Conservation (phyloP, 2,888 invertebrate species). For the Polydesmus complanatus region DNA sequence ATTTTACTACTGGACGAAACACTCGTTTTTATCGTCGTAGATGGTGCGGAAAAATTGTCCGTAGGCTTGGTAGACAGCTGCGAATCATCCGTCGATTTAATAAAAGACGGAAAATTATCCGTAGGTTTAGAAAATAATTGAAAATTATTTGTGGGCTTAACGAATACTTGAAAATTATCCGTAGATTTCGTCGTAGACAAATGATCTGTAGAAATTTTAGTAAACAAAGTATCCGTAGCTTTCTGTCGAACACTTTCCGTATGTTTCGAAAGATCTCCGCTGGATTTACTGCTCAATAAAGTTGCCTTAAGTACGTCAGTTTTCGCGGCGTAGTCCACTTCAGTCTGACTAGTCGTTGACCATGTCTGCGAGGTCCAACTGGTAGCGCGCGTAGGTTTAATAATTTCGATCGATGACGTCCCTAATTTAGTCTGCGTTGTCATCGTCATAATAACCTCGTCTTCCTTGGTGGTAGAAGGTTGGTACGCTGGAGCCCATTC, state of each 20-base stretch:
- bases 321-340: constrained; percentile 6
- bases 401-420: not conserved
- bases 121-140: not conserved
- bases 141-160: not conserved
- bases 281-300: no score
- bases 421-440: not conserved
- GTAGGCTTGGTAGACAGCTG: not conserved
- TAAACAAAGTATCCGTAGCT: not conserved
- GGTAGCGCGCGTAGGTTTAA: not conserved
- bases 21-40: not conserved
- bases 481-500: constrained; percentile 22
- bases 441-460: not conserved
- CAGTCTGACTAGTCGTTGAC: not conserved
- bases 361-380: not conserved
- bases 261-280: no score
- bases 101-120: not conserved
- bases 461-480: not conserved
- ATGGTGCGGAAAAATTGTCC: not conserved
- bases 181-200: not conserved
- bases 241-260: no score
- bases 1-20: not conserved
- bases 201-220: not conserved
- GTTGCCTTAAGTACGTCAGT: no score
- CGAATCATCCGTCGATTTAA: not conserved
- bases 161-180: no score